A percentile compares a stretch with the other conserved stretches of the same genome.
Evolutionary conservation across 2,888 invertebrate species (phyloP).

Genomic region (Drosophila villosipedis): DNA sequence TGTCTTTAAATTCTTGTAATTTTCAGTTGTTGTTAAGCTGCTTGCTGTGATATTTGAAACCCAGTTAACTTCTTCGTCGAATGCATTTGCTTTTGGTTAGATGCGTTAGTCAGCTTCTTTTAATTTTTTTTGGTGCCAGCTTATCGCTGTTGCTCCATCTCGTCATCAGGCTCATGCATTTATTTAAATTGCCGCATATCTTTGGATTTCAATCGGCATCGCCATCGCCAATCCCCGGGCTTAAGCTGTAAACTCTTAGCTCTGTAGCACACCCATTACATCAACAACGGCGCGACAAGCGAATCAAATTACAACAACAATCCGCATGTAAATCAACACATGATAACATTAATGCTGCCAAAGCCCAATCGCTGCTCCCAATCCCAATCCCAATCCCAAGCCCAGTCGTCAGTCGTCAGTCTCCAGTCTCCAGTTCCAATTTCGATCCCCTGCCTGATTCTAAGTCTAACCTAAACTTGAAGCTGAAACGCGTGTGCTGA

Average conservation of each 20-base stretch:
- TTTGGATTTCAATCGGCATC: constrained; percentile 38
- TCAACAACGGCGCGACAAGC: constrained; percentile 34
- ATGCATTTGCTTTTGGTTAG: not conserved
- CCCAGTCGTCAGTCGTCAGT: not conserved
- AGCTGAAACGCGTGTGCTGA: constrained; percentile 61
- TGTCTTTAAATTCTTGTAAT: not conserved
- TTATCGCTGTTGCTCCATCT: constrained; percentile 47
- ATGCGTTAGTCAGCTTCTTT: constrained; percentile 31
- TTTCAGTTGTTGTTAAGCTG: constrained; percentile 23
- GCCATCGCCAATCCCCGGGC: constrained; percentile 30
- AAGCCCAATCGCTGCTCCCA: constrained; percentile 35
- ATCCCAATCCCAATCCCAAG: constrained; percentile 26
- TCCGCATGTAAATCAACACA: constrained; percentile 76
- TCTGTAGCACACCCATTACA: constrained; percentile 43
- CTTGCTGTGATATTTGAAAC: constrained; percentile 37
- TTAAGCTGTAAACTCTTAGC: constrained; percentile 28
- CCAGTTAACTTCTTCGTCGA: not conserved
- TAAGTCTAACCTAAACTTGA: constrained; percentile 21
- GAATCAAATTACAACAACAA: constrained; percentile 64
- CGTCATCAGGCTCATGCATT: constrained; percentile 35
- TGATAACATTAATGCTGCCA: constrained; percentile 62
- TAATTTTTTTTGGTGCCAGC: constrained; percentile 7
- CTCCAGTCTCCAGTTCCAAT: not conserved
- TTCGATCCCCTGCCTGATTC: constrained; percentile 26
- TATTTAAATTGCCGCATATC: constrained; percentile 62